Evolutionary conservation across 2,113 vertebrate genomes (phyloP).

Genomic region (Falco punctatus): DNA sequence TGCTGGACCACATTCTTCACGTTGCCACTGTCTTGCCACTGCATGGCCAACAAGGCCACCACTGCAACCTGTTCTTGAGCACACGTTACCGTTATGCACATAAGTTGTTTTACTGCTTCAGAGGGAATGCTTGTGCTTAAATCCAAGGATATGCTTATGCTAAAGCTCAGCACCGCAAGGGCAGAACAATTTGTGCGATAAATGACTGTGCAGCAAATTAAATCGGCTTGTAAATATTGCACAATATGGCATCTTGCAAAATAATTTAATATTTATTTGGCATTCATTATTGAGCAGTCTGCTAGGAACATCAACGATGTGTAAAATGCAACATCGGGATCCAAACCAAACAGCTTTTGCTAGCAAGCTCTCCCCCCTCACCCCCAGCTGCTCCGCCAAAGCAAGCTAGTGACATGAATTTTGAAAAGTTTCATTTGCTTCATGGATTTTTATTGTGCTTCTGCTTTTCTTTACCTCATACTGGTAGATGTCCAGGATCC

Average conservation of each 20-base stretch:
- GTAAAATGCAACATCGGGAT: neutral
- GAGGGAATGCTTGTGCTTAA: neutral
- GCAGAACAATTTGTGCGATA: conserved; percentile 17
- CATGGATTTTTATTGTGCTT: neutral
- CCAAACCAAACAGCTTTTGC: conserved; percentile 33
- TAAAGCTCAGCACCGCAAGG: neutral
- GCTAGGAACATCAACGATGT: conserved; percentile 17
- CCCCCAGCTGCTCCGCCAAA: neutral
- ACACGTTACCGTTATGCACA: fast-evolving
- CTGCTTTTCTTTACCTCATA: conserved; percentile 83
- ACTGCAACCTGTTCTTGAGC: neutral
- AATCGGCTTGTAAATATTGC: conserved; percentile 66
- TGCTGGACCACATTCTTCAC: no score
- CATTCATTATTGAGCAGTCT: conserved; percentile 42
- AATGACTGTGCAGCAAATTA: conserved; percentile 45
- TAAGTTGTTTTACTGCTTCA: neutral
- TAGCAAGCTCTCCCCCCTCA: neutral
- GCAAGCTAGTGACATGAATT: conserved; percentile 10
- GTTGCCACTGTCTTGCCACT: neutral
- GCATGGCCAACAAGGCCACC: neutral
- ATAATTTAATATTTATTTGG: conserved; percentile 58
- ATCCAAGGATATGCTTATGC: conserved; percentile 15
- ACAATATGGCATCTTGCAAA: conserved; percentile 46
- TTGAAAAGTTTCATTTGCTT: neutral
- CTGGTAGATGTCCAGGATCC: conserved; percentile 93